Evolutionary conservation across 2,113 vertebrate genomes (phyloP), one percentile per base, ranked within the genome.

Genomic region (Hipposideros armiger): DNA sequence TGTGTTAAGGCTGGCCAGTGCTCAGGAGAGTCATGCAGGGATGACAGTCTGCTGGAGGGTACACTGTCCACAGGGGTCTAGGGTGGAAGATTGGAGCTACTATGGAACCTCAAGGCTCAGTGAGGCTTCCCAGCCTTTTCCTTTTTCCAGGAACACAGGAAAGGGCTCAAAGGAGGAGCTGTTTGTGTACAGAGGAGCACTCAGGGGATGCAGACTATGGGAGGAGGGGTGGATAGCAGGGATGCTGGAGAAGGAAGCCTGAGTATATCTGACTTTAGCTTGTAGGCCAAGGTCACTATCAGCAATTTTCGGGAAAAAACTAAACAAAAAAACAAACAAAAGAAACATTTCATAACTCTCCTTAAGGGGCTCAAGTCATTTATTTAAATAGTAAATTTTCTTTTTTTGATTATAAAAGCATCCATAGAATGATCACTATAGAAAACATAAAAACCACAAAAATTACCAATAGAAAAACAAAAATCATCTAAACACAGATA

Each of bases 251-350:
- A 56, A 84, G 89, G 70, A 54, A 76, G 7, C 32, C 47, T 30
- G 13, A 45, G 17, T 20, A 40, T 58, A 88, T 4, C 32, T 76
- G 62, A 30, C 28, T 94, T 94, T 86, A 32, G 13, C 72, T 82
- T 94, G 4, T 90, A 60, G 92, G 22, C 36, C 54, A 91, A 95
- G 14, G 24, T 96, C 47, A 94, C 95, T 87, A 90, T 15, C 56
- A 94, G 22, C 10, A 81, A 50, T 60, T 72, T 77, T 66, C 4
- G 14, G 24, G 13, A 28, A 7, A 2, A 30, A 40, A 45, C n/a
- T 50, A 56, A 82, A 45, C 52, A 15, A 6, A 1, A 28, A 36
- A 50, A 40, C 58, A 58, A 82, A 40, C 13, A 54, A 54, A 14
- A 54, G 36, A 54, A 54, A 3, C 20, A 16, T 58, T 67, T 72